Evolutionary conservation across 2,797 vertebrate genomes (phyloP).

Genomic region (Steatocranus sp.): DNA sequence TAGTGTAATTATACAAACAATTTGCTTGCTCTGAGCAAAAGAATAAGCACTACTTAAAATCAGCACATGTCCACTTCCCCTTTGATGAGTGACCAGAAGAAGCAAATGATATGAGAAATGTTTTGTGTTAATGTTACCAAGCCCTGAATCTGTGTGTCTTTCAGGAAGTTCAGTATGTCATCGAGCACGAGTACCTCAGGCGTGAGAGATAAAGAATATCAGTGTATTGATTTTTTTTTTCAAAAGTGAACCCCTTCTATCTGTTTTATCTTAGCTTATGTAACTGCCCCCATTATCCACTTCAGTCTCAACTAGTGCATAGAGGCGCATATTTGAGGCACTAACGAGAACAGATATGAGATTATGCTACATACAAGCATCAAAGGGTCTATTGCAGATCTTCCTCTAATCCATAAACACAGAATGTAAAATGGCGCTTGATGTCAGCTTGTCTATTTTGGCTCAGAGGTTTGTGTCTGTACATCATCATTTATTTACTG

Average conservation of each 20-base stretch:
- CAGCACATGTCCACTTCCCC: background rate
- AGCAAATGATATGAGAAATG: background rate
- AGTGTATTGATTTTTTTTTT: constrained; percentile 46
- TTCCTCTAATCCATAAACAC: constrained; percentile 55
- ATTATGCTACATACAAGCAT: constrained; percentile 18
- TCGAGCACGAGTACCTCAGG: constrained; percentile 41
- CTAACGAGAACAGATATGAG: constrained; percentile 33
- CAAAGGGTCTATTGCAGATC: constrained; percentile 39
- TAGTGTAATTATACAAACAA: background rate
- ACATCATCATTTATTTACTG: constrained; percentile 60
- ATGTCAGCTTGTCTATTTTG: constrained; percentile 50
- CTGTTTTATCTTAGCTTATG: constrained; percentile 59
- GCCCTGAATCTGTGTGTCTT: background rate
- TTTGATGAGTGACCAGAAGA: background rate
- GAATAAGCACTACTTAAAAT: background rate
- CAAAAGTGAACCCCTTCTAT: constrained; percentile 44
- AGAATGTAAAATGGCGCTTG: constrained; percentile 38
- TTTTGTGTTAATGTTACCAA: background rate
- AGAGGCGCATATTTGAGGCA: constrained; percentile 25
- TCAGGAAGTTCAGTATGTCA: constrained; percentile 27
- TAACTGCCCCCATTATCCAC: constrained; percentile 64
- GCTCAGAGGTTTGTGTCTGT: constrained; percentile 40
- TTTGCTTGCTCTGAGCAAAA: background rate
- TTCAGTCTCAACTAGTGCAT: constrained; percentile 44
- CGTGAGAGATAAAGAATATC: constrained; percentile 40